Evolutionary conservation across 2,113 vertebrate genomes (phyloP).

Genomic region (Microtus pennsylvanicus): DNA sequence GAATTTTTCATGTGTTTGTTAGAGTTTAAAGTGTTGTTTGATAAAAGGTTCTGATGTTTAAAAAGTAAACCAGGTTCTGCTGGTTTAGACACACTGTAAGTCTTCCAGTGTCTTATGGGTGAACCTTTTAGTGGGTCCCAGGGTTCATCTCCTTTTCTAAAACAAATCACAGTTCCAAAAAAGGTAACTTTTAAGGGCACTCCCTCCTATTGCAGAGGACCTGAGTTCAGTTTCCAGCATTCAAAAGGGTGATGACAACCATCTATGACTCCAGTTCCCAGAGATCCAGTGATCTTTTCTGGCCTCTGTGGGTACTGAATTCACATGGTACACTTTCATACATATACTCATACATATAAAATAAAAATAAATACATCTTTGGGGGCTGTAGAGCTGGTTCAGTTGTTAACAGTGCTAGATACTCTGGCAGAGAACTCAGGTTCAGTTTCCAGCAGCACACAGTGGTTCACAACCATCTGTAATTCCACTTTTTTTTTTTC

Average conservation of each 20-base stretch:
- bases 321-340: background rate
- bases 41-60: background rate
- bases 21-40: background rate
- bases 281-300: background rate
- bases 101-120: background rate
- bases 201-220: background rate
- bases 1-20: background rate
- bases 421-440: background rate
- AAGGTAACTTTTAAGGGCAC: background rate
- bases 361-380: background rate
- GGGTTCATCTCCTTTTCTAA: background rate
- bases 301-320: background rate
- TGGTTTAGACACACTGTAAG: constrained; percentile 24
- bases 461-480: background rate
- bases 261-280: background rate
- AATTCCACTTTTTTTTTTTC: background rate
- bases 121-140: background rate
- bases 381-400: background rate
- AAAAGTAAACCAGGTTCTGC: background rate
- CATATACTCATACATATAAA: background rate
- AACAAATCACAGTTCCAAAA: background rate
- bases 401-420: background rate
- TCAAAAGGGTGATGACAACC: background rate
- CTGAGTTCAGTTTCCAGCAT: background rate
- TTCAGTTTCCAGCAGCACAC: background rate